These are phyloP conservation scores for Drosophila rhopaloa DNA, from an alignment of 1,140 invertebrate genomes.

Conservation along the genomic window DNA sequence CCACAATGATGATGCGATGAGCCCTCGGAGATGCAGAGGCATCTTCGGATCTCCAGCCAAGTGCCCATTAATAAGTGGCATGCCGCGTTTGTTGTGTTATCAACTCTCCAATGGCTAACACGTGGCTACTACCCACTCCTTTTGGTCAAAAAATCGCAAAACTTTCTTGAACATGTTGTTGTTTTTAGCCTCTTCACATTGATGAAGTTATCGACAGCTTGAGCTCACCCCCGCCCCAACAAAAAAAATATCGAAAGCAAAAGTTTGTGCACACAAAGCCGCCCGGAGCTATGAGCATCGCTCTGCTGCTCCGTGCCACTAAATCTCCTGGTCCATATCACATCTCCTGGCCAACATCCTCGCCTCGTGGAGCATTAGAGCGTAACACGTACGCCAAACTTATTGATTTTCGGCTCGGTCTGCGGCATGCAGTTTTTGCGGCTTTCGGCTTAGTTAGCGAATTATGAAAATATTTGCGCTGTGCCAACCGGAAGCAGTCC, in stretches of 20 bases:
- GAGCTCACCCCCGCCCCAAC: slow-evolving; percentile 44
- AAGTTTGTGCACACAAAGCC: slow-evolving; percentile 21
- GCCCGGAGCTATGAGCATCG: slow-evolving; percentile 33
- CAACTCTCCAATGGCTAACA: slow-evolving; percentile 69
- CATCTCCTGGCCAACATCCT: slow-evolving; percentile 28
- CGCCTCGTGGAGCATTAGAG: slow-evolving; percentile 34
- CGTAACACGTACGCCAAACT: slow-evolving; percentile 76
- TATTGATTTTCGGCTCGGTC: slow-evolving; percentile 71
- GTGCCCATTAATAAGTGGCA: slow-evolving; percentile 74
- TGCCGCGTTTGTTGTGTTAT: slow-evolving; percentile 50
- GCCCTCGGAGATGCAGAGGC: slow-evolving; percentile 30
- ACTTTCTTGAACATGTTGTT: slow-evolving; percentile 30
- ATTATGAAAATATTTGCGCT: slow-evolving; percentile 81
- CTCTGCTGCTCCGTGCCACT: slow-evolving; percentile 12
- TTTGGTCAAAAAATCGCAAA: slow-evolving; percentile 26
- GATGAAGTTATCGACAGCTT: slow-evolving; percentile 74
- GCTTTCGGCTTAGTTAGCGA: slow-evolving; percentile 78
- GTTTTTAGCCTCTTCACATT: slow-evolving; percentile 47
- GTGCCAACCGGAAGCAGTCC: slow-evolving; percentile 54
- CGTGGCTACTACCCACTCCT: slow-evolving; percentile 26
- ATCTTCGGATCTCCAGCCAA: slow-evolving; percentile 56
- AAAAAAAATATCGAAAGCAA: background rate
- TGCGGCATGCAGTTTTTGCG: slow-evolving; percentile 67
- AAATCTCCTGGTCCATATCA: slow-evolving; percentile 36
- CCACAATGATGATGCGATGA: slow-evolving; percentile 48